A percentile compares a stretch with the other conserved stretches of the same genome.
Conservation (phyloP, 2,888 invertebrate species). For the Balanococcus diminutus region DNA sequence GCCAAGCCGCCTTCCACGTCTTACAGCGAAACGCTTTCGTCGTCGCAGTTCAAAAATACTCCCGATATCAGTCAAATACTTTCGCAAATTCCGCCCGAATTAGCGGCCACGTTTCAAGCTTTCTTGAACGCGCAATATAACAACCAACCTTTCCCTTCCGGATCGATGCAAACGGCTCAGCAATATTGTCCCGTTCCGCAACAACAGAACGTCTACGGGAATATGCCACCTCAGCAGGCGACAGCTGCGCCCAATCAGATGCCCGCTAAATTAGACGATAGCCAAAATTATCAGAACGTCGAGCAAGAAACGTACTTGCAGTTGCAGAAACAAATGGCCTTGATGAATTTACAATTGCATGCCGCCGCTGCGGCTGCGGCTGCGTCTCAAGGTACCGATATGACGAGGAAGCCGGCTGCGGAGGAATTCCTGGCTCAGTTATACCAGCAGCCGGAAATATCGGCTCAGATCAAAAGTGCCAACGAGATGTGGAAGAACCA, state of each 20-base stretch:
- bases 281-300: not conserved
- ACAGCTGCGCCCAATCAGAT: not conserved
- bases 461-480: not conserved
- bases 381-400: not conserved
- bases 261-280: not conserved
- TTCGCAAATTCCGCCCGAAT: not conserved
- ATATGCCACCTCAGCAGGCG: not conserved
- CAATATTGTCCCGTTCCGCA: not conserved
- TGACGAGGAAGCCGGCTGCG: not conserved
- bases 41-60: not conserved
- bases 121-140: slow-evolving; percentile 17
- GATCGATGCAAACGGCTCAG: not conserved
- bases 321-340: slow-evolving; percentile 26
- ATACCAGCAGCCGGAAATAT: slow-evolving; percentile 28
- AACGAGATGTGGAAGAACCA: slow-evolving; percentile 46
- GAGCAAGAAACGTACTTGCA: slow-evolving; percentile 28
- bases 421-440: slow-evolving; percentile 28
- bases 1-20: not conserved
- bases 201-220: slow-evolving; percentile 2
- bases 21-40: not conserved
- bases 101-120: not conserved
- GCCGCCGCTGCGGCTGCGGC: not conserved
- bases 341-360: not conserved
- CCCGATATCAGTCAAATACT: not conserved
- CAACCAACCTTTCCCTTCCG: slow-evolving; percentile 2